Base-by-base conservation (phyloP, 2,888 invertebrate genomes). In the Sphinx pinastri region DNA sequence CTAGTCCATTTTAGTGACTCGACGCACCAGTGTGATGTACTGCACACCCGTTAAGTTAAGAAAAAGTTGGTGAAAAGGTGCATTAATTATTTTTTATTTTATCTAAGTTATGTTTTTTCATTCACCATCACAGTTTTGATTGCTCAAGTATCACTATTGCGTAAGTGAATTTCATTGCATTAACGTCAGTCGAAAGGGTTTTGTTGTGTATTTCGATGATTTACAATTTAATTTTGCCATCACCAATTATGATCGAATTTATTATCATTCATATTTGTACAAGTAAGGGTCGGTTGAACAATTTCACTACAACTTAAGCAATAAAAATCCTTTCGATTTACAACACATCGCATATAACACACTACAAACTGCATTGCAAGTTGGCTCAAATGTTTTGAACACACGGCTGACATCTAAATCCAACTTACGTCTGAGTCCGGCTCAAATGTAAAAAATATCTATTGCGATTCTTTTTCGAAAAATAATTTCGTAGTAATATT, bases 41-140 rank as follows among this genome's bases (percentile, higher is more conserved):
- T 7, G 25, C 25, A 38, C 38, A 38, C 3, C 38, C 38, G 38
- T 38, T 38, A 38, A 38, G 38, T 38, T 38, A 38, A 38, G 38
- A 38, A 38, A 38, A 38, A 38, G 38, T 38, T 38, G 38, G 38
- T 38, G 38, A 19, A 19, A 10, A 55, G 0, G 54, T 0, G 16
- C 47, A 13, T 49, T 63, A 47, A n/a, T 63, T 49, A 16, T n/a
- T 60, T 16, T 10, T 60, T 16, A 5, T 60, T 47, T 47, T n/a
- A 47, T 60, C n/a, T 60, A 60, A 47, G 60, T 60, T 60, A 31
- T 25, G 1, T 60, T 63, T 49, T 49, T 13, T 49, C 63, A 49
- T 49, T 49, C 63, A 69, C 66, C 63, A 68, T 73, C 72, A 68
- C 57, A 57, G 38, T 25, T 11, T 57, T 55, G 45, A 68, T 57